Evolutionary conservation across 2,113 vertebrate genomes (phyloP).

Genomic region (Crypturellus undulatus): DNA sequence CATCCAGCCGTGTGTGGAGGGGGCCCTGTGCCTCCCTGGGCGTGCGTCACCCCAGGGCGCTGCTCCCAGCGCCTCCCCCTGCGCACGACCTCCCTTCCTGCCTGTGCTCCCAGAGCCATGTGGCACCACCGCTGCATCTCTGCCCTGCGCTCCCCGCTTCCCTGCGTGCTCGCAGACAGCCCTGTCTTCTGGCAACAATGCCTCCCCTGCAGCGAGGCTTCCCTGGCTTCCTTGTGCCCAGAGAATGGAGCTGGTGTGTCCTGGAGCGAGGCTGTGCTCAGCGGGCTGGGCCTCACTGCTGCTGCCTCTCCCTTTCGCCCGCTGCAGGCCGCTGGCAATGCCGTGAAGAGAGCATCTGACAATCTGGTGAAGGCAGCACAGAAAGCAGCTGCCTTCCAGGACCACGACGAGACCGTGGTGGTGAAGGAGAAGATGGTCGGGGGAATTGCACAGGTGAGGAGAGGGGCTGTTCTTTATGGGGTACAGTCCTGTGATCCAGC

Average conservation of each 20-base stretch:
- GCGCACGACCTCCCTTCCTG: no score
- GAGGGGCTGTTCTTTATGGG: accelerated
- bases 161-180: no score
- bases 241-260: accelerated
- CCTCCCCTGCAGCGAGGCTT: neutral
- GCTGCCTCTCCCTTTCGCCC: neutral
- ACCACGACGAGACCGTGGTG: slow-evolving; percentile 91
- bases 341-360: slow-evolving; percentile 95
- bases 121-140: no score
- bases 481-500: neutral
- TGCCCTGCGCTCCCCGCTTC: neutral
- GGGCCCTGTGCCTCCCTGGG: no score
- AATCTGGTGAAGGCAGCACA: slow-evolving; percentile 97
- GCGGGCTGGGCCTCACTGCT: accelerated
- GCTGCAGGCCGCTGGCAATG: slow-evolving; percentile 90
- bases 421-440: slow-evolving; percentile 98
- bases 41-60: no score
- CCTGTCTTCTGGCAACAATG: no score
- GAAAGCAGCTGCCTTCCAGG: slow-evolving; percentile 95
- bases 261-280: neutral
- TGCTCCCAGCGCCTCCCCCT: no score
- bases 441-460: slow-evolving; percentile 95
- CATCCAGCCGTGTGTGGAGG: no score
- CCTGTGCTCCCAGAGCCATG: no score
- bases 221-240: neutral